These are phyloP conservation scores for Rotaria magnacalcarata DNA, from an alignment of 2,888 invertebrate species.

Conservation along the genomic window DNA sequence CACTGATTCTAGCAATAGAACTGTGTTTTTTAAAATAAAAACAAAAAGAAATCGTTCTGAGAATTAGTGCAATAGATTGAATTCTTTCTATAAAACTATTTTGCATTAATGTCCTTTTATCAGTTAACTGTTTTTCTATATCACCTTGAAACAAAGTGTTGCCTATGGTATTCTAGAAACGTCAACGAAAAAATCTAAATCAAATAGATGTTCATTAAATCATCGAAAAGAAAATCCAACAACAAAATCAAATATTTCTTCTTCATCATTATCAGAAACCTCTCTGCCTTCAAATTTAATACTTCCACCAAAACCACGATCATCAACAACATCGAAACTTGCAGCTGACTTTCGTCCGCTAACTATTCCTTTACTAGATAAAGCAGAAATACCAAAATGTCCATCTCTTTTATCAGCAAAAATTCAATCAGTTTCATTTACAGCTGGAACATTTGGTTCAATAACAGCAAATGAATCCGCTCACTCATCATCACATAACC, in stretches of 20 bases:
- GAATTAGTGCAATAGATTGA: too few species aligned
- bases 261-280: neutral
- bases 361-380: neutral
- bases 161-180: neutral
- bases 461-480: neutral
- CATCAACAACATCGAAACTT: neutral
- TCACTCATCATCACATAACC: neutral
- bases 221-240: neutral
- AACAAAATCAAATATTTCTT: too few species aligned
- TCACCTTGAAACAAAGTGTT: too few species aligned
- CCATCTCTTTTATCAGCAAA: neutral
- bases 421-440: conserved; percentile 35
- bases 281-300: neutral
- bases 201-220: neutral
- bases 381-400: neutral
- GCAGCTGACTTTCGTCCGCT: neutral
- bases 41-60: too few species aligned
- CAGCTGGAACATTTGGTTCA: conserved; percentile 34
- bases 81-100: too few species aligned
- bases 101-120: too few species aligned
- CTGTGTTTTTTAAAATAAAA: too few species aligned
- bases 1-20: too few species aligned
- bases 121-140: too few species aligned
- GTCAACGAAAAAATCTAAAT: neutral
- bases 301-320: neutral